These are phyloP conservation scores for Isaurus tuberculatus DNA, from an alignment of 92 coral and sea anemone species.

Conservation along the genomic window DNA sequence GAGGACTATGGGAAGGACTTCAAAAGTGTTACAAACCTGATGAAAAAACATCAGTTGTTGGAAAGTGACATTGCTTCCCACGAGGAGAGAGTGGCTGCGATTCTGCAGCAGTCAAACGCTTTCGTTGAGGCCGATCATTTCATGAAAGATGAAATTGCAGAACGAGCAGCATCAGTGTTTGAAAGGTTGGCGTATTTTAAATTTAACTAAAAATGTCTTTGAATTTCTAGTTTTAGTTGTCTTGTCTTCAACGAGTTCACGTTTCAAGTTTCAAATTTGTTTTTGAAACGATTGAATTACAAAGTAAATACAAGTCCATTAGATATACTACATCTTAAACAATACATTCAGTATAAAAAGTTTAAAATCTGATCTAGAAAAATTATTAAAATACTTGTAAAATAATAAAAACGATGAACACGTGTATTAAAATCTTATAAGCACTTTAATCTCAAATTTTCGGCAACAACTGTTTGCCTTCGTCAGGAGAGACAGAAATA, in stretches of 20 bases:
- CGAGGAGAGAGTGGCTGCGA: conserved; percentile 85
- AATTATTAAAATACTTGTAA: too few relatives aligned
- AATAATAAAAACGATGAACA: too few relatives aligned
- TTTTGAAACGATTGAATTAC: too few relatives aligned
- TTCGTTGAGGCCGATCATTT: conserved; percentile 89
- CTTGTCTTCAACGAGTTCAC: background rate
- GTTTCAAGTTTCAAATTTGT: too few relatives aligned
- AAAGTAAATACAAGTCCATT: too few relatives aligned
- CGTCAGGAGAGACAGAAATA: too few relatives aligned
- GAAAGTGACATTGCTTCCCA: conserved; percentile 80
- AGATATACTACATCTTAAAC: too few relatives aligned
- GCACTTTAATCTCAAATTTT: too few relatives aligned
- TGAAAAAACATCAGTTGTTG: conserved; percentile 78
- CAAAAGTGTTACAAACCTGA: conserved; percentile 70
- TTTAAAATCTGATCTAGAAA: too few relatives aligned
- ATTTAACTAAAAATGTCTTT: background rate
- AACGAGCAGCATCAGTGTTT: conserved; percentile 83
- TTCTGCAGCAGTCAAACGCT: conserved; percentile 82
- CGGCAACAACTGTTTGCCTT: too few relatives aligned
- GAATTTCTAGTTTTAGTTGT: background rate
- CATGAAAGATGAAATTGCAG: conserved; percentile 89
- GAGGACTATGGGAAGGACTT: conserved; percentile 90
- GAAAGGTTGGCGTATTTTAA: conserved; percentile 69
- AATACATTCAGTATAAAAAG: too few relatives aligned
- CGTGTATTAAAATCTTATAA: too few relatives aligned